Evolutionary conservation across 2,797 vertebrate species (phyloP).

Genomic region (Borostomias antarcticus): DNA sequence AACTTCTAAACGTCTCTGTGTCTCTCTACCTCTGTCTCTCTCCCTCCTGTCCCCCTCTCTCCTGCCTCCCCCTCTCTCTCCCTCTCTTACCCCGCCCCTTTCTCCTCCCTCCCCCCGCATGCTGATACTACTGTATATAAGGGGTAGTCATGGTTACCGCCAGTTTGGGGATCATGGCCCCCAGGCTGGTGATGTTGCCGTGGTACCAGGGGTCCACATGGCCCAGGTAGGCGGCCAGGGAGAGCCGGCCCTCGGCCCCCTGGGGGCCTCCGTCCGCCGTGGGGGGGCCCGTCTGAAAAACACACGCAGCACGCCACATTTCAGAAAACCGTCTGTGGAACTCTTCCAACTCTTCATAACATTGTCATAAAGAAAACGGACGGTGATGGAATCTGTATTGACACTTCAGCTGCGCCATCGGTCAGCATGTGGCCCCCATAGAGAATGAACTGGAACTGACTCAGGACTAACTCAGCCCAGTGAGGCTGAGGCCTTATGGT

Average conservation of each 20-base stretch:
- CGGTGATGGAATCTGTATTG: conserved; percentile 2
- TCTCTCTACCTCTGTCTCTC: too few relatives aligned
- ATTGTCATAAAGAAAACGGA: neutral
- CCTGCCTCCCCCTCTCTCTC: too few relatives aligned
- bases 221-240: conserved; percentile 80
- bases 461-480: too few relatives aligned
- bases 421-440: too few relatives aligned
- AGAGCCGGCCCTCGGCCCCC: conserved; percentile 55
- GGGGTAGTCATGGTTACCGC: conserved; percentile 73
- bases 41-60: too few relatives aligned
- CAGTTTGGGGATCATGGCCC: conserved; percentile 35
- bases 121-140: neutral
- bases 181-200: conserved; percentile 81
- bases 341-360: neutral
- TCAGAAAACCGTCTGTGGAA: neutral
- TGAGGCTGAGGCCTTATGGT: too few relatives aligned
- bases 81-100: too few relatives aligned
- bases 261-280: conserved; percentile 29
- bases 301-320: neutral
- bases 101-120: too few relatives aligned
- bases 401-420: too few relatives aligned
- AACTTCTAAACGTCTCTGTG: neutral
- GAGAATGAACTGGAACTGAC: too few relatives aligned
- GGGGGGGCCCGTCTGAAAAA: too few relatives aligned
- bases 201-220: conserved; percentile 85